Conservation (phyloP, 2,888 invertebrate genomes). For the Oligia fasciuncula region DNA sequence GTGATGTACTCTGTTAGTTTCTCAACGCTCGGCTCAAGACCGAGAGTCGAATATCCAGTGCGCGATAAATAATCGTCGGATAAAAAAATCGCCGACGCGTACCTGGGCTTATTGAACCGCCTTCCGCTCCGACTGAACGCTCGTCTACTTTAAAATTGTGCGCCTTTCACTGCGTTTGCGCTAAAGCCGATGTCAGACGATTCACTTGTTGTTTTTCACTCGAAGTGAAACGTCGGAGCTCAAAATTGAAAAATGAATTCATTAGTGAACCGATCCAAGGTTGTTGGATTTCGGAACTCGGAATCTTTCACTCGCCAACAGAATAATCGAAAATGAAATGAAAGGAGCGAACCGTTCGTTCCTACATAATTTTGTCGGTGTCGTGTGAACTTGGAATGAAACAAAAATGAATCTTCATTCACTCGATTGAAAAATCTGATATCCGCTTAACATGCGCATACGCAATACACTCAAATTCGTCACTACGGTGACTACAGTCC, state of each 20-base stretch:
- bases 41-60: neutral
- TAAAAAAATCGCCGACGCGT: neutral
- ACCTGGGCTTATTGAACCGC: neutral
- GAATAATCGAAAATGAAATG: neutral
- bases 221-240: neutral
- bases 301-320: neutral
- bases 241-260: neutral
- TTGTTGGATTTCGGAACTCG: neutral
- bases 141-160: slow-evolving; percentile 5
- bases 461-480: slow-evolving; percentile 2
- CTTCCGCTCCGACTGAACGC: slow-evolving; percentile 3
- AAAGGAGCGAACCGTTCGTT: neutral
- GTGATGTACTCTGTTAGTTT: neutral
- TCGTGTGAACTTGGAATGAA: neutral
- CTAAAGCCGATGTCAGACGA: neutral
- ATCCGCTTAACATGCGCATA: neutral
- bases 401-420: neutral
- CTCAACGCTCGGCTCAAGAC: neutral
- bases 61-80: neutral
- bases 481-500: neutral
- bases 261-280: too few relatives aligned
- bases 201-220: neutral
- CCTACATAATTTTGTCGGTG: neutral
- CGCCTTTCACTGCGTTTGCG: neutral
- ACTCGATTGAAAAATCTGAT: neutral